A percentile compares a stretch with the other conserved stretches of the same genome.
Evolutionary conservation across 1,140 invertebrate genomes (phyloP).

Genomic region (Dryas iulia): DNA sequence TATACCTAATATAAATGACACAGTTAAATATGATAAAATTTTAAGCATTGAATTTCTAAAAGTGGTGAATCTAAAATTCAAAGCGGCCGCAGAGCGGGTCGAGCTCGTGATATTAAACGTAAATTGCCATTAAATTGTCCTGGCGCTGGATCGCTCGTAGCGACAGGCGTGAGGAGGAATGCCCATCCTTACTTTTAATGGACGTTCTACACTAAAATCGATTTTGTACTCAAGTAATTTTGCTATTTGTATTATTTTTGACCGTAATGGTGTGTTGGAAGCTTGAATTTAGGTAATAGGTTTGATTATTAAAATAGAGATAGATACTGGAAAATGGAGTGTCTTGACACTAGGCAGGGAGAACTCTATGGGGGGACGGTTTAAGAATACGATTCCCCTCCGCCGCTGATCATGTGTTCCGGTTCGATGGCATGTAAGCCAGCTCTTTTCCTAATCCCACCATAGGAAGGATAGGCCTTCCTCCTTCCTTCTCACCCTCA

Average conservation of each 20-base stretch:
- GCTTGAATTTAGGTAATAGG: neutral
- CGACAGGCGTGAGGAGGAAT: neutral
- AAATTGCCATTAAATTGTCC: slow-evolving; percentile 18
- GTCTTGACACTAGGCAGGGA: no score
- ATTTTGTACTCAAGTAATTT: neutral
- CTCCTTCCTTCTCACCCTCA: no score
- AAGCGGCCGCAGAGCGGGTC: slow-evolving; percentile 2
- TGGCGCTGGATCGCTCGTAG: neutral
- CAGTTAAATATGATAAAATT: neutral
- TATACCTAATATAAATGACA: neutral
- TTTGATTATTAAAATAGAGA: no score
- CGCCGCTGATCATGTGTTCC: no score
- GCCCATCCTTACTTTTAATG: neutral
- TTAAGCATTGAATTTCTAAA: neutral
- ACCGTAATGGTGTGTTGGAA: neutral
- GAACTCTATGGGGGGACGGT: no score
- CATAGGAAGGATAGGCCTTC: no score
- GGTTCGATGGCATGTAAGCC: no score
- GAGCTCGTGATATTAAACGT: slow-evolving; percentile 5
- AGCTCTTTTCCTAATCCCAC: no score
- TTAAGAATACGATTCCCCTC: no score
- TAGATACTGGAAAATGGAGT: no score
- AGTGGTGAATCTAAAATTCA: neutral
- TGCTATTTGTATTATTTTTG: neutral
- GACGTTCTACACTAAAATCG: neutral